Evolutionary conservation across 35 echinoderm and acorn worm species (phyloP).

Genomic region (Lytechinus pictus): DNA sequence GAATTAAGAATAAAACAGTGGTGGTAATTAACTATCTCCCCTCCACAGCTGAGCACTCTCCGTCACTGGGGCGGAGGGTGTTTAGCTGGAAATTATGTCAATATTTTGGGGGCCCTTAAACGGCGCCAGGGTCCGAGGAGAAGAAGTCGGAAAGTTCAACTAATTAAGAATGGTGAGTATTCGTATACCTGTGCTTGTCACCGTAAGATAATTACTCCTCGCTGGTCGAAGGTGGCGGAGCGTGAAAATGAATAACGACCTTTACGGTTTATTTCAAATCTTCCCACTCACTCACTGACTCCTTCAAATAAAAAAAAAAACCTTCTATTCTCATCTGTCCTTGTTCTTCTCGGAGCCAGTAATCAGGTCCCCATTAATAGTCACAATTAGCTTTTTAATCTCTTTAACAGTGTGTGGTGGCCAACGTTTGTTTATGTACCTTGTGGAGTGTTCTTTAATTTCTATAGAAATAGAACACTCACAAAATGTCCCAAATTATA

Average conservation of each 20-base stretch:
- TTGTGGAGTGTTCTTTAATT: too few species aligned
- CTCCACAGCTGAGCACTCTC: neutral
- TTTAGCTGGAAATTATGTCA: constrained; percentile 21
- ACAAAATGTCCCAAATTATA: neutral
- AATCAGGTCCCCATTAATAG: neutral
- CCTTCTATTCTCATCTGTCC: neutral
- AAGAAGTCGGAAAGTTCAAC: constrained; percentile 19
- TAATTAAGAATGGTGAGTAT: constrained; percentile 37
- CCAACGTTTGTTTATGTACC: neutral
- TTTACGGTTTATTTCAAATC: neutral
- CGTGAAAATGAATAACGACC: constrained; percentile 41
- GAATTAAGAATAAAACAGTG: neutral
- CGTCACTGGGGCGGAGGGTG: neutral
- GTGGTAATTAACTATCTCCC: constrained; percentile 20
- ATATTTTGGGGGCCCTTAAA: constrained; percentile 22
- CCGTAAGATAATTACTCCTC: constrained; percentile 27
- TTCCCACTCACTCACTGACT: neutral
- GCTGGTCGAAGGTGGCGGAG: neutral
- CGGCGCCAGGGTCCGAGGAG: neutral
- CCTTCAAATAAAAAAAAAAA: neutral
- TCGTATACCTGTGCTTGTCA: neutral
- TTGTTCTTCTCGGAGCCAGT: neutral
- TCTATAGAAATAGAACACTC: neutral
- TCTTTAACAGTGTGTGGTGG: neutral
- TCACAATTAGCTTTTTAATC: neutral